phyloP scores from a whole-genome alignment of 2,888 invertebrate genomes.

The Ichneumon xanthorius region DNA sequence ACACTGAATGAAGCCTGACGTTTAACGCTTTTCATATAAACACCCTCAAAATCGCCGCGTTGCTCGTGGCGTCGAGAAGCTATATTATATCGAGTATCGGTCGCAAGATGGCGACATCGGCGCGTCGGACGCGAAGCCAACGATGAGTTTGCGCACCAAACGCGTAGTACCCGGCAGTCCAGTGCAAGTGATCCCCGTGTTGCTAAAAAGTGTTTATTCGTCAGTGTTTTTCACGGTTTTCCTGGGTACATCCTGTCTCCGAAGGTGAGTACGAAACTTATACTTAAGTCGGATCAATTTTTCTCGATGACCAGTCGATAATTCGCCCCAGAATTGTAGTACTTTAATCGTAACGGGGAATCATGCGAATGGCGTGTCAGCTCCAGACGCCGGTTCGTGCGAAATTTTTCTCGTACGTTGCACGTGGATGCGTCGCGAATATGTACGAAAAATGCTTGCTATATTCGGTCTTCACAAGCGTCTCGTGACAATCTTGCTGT shows the following conservation, averaged over 20 bases:
- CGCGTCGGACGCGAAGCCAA: constrained; percentile 16
- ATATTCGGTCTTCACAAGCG: background rate
- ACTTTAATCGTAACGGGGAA: constrained; percentile 34
- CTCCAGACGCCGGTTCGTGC: constrained; percentile 57
- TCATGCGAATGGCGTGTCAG: constrained; percentile 59
- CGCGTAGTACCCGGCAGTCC: constrained; percentile 63
- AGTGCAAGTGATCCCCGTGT: constrained; percentile 61
- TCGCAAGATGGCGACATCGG: constrained; percentile 49
- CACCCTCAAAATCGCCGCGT: background rate
- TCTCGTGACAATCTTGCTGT: background rate
- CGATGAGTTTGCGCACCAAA: constrained; percentile 56
- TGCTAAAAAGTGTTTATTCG: constrained; percentile 55
- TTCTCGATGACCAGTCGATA: background rate
- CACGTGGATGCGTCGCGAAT: constrained; percentile 48
- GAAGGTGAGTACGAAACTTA: constrained; percentile 48
- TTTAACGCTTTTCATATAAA: background rate
- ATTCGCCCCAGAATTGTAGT: background rate
- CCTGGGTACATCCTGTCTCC: constrained; percentile 35
- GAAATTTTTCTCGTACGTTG: constrained; percentile 36
- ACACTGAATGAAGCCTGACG: background rate
- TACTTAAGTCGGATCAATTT: background rate
- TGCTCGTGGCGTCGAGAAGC: background rate
- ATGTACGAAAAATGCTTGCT: constrained; percentile 20
- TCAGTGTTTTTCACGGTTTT: constrained; percentile 62
- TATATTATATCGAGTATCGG: background rate